A percentile compares a stretch with the other conserved stretches of the same genome.
Evolutionary conservation across 2,113 vertebrate genomes (phyloP).

Genomic region (Rynchops niger): DNA sequence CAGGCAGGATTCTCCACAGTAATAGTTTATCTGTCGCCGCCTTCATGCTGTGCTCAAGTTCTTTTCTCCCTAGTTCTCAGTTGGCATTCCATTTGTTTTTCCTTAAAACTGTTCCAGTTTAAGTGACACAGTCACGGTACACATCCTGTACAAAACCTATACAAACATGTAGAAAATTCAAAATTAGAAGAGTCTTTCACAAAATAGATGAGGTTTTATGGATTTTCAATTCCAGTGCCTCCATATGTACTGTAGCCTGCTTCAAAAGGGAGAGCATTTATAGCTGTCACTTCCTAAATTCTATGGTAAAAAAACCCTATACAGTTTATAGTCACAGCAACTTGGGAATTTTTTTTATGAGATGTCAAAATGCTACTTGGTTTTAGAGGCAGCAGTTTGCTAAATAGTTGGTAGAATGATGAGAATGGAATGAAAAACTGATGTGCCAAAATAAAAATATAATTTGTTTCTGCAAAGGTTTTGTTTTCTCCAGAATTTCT

Average conservation of each 20-base stretch:
- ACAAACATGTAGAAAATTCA: not conserved
- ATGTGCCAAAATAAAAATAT: not conserved
- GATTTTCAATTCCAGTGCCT: not conserved
- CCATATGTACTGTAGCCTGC: not conserved
- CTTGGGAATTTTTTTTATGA: not conserved
- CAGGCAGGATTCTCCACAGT: not conserved
- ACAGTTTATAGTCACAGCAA: not conserved
- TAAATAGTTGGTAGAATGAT: not conserved
- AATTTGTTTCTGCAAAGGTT: not conserved
- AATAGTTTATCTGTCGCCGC: not conserved
- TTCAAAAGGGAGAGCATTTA: not conserved
- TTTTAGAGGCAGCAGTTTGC: not conserved
- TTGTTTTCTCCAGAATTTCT: not conserved
- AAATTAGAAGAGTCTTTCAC: not conserved
- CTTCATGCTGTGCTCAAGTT: fast-evolving
- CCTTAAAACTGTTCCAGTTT: not conserved
- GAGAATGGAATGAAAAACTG: not conserved
- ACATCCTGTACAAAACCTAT: not conserved
- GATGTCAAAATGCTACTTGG: not conserved
- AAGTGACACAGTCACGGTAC: not conserved
- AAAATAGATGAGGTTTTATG: not conserved
- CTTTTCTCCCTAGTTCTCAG: not conserved
- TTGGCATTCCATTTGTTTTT: not conserved
- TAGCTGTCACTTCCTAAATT: not conserved
- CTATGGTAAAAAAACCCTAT: not conserved